These are phyloP conservation scores for Creontiades dilutus DNA, from an alignment of 2,888 invertebrate genomes.

Conservation along the genomic window DNA sequence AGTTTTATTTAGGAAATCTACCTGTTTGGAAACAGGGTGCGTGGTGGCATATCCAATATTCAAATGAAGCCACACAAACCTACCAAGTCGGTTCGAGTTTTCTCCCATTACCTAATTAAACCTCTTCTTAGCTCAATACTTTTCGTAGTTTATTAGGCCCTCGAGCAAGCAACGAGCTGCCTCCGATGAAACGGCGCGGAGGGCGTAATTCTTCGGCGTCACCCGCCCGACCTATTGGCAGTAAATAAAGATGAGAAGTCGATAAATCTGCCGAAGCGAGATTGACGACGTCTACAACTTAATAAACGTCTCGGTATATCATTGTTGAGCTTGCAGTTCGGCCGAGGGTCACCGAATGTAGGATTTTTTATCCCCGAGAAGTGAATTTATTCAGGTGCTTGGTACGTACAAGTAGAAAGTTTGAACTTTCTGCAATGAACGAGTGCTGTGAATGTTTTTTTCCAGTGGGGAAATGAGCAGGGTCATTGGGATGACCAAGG, in stretches of 20 bases:
- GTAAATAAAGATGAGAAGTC: constrained; percentile 60
- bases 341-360: not conserved
- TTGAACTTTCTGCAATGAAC: too few species aligned
- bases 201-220: constrained; percentile 57
- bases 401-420: not conserved
- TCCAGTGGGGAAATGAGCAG: too few species aligned
- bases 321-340: not conserved
- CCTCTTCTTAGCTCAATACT: not conserved
- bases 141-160: not conserved
- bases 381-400: not conserved
- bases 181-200: constrained; percentile 3
- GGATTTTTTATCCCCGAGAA: not conserved
- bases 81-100: not conserved
- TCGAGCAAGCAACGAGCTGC: not conserved
- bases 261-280: constrained; percentile 59
- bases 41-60: too few species aligned
- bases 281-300: constrained; percentile 55
- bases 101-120: not conserved
- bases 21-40: too few species aligned
- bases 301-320: constrained; percentile 59
- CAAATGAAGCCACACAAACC: not conserved
- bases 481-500: too few species aligned
- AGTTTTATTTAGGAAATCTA: too few species aligned
- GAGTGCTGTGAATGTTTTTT: too few species aligned
- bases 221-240: constrained; percentile 31